These are phyloP conservation scores for Philhelius pedissequus DNA, from an alignment of 2,888 invertebrate species.

Conservation along the genomic window DNA sequence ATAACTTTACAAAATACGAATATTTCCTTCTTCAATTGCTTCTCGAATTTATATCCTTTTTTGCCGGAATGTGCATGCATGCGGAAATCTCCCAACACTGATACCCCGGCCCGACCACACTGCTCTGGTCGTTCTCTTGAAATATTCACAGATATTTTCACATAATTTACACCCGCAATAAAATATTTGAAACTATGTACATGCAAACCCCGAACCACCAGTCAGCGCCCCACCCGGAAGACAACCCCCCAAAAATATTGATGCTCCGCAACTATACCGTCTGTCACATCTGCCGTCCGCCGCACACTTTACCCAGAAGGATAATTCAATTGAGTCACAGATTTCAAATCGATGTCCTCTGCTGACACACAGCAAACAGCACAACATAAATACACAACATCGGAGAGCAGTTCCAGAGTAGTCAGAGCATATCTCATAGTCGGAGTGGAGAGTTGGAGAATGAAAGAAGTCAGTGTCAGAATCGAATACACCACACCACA, in stretches of 20 bases:
- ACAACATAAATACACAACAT: slow-evolving; percentile 17
- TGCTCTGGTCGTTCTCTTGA: slow-evolving; percentile 7
- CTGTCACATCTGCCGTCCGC: neutral
- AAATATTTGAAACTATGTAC: slow-evolving; percentile 65
- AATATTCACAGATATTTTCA: slow-evolving; percentile 60
- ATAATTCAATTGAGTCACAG: slow-evolving; percentile 67
- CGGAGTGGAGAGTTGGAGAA: neutral
- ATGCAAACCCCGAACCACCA: no score
- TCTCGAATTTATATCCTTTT: slow-evolving; percentile 55
- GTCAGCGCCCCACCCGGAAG: slow-evolving; percentile 36
- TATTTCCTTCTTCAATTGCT: slow-evolving; percentile 66
- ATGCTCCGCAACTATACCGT: neutral
- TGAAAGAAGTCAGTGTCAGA: neutral
- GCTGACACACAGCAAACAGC: neutral
- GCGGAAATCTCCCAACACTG: slow-evolving; percentile 38
- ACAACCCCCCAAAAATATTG: neutral
- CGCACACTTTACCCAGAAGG: slow-evolving; percentile 45
- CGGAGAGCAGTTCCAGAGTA: neutral
- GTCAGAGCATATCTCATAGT: neutral
- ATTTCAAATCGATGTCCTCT: slow-evolving; percentile 64
- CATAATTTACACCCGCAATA: slow-evolving; percentile 67
- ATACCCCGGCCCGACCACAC: neutral
- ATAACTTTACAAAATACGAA: slow-evolving; percentile 63
- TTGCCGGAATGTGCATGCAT: slow-evolving; percentile 61
- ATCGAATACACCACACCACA: neutral